These are phyloP conservation scores for Boulengeromyrus knoepffleri DNA, from an alignment of 2,113 vertebrate species.

Conservation along the genomic window DNA sequence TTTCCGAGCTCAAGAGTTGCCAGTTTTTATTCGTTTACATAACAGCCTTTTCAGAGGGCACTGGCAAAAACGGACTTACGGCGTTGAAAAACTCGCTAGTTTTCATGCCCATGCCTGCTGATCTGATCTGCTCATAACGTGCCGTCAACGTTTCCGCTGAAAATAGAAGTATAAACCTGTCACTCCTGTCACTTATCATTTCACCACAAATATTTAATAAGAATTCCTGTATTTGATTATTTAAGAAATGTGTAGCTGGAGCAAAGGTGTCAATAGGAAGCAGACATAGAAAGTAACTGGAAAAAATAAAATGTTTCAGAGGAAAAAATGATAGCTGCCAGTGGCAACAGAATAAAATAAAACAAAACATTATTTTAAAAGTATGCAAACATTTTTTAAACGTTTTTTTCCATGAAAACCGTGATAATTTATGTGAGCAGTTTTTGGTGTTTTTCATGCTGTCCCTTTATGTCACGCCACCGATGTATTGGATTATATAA, in stretches of 20 bases:
- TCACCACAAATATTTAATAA: slow-evolving; percentile 7
- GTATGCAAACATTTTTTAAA: background rate
- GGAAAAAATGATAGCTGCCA: background rate
- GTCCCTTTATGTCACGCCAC: background rate
- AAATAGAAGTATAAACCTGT: background rate
- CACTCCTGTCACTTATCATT: background rate
- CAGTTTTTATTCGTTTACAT: slow-evolving; percentile 9
- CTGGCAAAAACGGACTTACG: background rate
- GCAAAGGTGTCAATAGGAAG: background rate
- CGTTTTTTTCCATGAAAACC: background rate
- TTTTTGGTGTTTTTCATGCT: background rate
- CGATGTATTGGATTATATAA: background rate
- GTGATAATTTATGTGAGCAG: background rate
- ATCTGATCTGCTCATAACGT: background rate
- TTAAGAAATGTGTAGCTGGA: background rate
- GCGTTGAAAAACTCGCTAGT: background rate
- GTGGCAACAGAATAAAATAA: background rate
- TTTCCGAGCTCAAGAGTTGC: background rate
- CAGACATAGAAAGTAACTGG: background rate
- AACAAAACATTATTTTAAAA: background rate
- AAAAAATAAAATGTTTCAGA: background rate
- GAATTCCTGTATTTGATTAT: background rate
- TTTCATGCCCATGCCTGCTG: background rate
- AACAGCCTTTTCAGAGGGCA: background rate
- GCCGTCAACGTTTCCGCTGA: background rate